phyloP scores from a whole-genome alignment of 1,140 invertebrate species.

The Formica selysi region DNA sequence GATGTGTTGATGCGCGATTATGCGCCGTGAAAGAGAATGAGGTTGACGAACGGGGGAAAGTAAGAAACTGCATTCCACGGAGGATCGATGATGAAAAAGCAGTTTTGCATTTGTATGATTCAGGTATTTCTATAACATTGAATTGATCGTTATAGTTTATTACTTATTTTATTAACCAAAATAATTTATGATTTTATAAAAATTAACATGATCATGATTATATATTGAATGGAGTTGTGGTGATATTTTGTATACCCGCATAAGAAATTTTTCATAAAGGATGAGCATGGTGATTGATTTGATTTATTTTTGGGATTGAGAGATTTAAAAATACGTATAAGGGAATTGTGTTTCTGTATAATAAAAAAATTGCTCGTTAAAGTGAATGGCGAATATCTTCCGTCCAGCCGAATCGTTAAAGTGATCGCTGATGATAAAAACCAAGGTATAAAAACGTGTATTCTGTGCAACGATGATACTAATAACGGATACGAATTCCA shows the following conservation, averaged over 20 bases:
- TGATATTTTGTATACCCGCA: background rate
- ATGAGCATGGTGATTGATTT: conserved; percentile 1
- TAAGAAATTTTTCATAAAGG: background rate
- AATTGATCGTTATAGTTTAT: background rate
- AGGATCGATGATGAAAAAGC: background rate
- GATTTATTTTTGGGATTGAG: background rate
- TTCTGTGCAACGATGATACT: conserved; percentile 30
- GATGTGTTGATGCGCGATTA: conserved; percentile 53
- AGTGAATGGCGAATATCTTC: conserved; percentile 22
- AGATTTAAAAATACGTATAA: conserved; percentile 11
- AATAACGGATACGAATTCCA: conserved; percentile 64
- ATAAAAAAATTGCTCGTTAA: conserved; percentile 31
- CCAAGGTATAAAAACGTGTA: conserved; percentile 30
- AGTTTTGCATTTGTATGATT: conserved; percentile 19
- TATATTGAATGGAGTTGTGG: background rate
- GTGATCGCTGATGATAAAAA: conserved; percentile 39
- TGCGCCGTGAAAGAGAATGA: conserved; percentile 21
- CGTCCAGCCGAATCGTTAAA: conserved; percentile 36
- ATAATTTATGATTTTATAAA: background rate
- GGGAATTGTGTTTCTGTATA: background rate
- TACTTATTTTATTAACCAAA: background rate
- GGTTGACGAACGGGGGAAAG: conserved; percentile 19
- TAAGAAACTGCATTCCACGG: conserved; percentile 24
- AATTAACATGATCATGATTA: background rate
- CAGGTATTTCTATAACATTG: background rate